These are phyloP conservation scores for Tetragnatha montana DNA, from an alignment of 2,888 invertebrate genomes.

Conservation along the genomic window DNA sequence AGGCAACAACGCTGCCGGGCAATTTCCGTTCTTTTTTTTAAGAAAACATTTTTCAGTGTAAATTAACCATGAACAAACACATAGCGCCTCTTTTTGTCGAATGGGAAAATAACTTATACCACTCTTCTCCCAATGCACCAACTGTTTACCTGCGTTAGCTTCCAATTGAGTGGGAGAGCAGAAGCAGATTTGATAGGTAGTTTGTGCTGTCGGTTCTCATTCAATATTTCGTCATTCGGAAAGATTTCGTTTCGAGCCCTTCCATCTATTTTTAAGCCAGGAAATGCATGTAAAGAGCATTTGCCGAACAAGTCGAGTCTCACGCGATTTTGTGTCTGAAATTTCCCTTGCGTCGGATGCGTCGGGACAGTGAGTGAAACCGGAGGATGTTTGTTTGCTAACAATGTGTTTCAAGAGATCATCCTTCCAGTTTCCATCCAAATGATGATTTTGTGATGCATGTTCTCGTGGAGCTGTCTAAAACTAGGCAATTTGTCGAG, in stretches of 20 bases:
- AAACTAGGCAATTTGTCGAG: too few species aligned
- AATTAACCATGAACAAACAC: not conserved
- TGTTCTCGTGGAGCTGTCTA: too few species aligned
- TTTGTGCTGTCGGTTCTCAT: conserved; percentile 13
- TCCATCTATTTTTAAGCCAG: not conserved
- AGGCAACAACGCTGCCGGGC: too few species aligned
- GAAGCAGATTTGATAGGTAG: conserved; percentile 31
- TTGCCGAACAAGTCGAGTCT: not conserved
- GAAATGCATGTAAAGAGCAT: not conserved
- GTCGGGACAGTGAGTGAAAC: not conserved
- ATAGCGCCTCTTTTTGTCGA: not conserved
- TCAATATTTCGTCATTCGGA: conserved; percentile 11
- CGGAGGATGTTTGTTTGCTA: not conserved
- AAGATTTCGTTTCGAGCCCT: conserved; percentile 7
- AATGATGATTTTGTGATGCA: too few species aligned
- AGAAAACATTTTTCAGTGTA: too few species aligned
- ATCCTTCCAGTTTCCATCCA: too few species aligned
- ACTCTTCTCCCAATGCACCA: not conserved
- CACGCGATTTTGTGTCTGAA: not conserved
- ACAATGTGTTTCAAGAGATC: not conserved
- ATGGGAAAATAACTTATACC: not conserved
- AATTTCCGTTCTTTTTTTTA: too few species aligned
- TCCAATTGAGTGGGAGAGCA: conserved; percentile 4
- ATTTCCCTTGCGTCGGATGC: not conserved
- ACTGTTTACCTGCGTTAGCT: conserved; percentile 16